Percentiles rank a stretch among this genome's conserved stretches.
Conservation (phyloP, 2,113 vertebrate species). For the Spizaetus ornatus region DNA sequence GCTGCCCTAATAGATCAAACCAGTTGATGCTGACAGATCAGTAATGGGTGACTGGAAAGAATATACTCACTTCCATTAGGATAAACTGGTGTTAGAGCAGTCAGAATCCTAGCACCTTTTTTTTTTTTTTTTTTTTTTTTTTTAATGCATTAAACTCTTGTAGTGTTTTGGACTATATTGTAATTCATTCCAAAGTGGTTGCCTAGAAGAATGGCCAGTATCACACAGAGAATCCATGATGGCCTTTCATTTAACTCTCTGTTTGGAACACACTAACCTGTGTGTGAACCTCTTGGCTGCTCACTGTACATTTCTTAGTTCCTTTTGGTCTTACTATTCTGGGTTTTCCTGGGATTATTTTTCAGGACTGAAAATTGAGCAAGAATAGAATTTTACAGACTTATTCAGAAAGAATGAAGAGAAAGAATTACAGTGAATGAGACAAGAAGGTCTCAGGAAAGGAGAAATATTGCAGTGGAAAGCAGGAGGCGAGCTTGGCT, state of each 20-base stretch:
- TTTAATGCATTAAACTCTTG: background rate
- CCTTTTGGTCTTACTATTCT: background rate
- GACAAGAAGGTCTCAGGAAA: background rate
- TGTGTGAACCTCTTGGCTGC: background rate
- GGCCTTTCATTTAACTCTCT: background rate
- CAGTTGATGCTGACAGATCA: background rate
- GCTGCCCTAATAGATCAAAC: background rate
- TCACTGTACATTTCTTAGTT: background rate
- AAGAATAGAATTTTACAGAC: background rate
- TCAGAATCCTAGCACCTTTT: background rate
- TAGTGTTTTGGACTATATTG: background rate
- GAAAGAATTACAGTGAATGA: background rate
- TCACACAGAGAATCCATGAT: background rate
- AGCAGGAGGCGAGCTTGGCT: background rate
- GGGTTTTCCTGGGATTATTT: background rate
- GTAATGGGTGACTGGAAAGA: background rate
- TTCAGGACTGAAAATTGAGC: background rate
- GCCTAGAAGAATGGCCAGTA: background rate
- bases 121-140: background rate
- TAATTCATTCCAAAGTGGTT: background rate
- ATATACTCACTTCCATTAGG: background rate
- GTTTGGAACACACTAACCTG: background rate
- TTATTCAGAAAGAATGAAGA: background rate
- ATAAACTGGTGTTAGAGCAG: background rate
- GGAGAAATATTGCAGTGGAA: background rate